Conservation (phyloP, 2,888 invertebrate genomes). For the Crossocerus cetratus region DNA sequence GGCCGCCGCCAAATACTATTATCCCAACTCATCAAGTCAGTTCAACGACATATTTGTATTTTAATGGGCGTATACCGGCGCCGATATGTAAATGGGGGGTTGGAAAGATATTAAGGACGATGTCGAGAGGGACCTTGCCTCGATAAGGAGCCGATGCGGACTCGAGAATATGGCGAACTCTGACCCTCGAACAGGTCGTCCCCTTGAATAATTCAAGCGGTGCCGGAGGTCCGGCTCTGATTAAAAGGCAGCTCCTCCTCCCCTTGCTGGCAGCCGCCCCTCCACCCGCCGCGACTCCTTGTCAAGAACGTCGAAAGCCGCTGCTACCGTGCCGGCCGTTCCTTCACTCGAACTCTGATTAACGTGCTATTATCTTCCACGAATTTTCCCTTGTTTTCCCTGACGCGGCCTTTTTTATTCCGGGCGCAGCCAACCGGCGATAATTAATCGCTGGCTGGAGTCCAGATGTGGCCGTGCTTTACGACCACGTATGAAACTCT, state of each 20-base stretch:
- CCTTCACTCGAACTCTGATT: background rate
- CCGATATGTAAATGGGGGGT: background rate
- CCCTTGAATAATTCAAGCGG: constrained; percentile 55
- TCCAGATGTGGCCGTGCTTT: too few relatives aligned
- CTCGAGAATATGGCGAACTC: constrained; percentile 38
- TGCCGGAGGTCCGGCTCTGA: constrained; percentile 57
- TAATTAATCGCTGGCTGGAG: too few relatives aligned
- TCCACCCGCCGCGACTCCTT: constrained; percentile 30
- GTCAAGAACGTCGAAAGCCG: constrained; percentile 21
- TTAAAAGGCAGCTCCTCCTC: constrained; percentile 52
- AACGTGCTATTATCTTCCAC: background rate
- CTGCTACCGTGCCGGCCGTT: background rate
- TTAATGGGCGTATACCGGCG: background rate
- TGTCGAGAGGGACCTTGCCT: constrained; percentile 19
- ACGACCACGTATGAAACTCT: too few relatives aligned
- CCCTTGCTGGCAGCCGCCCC: background rate
- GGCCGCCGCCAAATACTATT: too few relatives aligned
- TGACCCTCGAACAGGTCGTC: constrained; percentile 40
- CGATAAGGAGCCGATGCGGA: constrained; percentile 25
- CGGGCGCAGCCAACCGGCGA: too few relatives aligned
- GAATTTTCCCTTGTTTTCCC: background rate
- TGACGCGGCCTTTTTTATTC: too few relatives aligned
- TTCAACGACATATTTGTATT: too few relatives aligned
- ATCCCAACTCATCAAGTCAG: too few relatives aligned
- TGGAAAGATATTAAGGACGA: constrained; percentile 15